phyloP scores from a whole-genome alignment of 2,113 vertebrate genomes.

The Tragelaphus scriptus region DNA sequence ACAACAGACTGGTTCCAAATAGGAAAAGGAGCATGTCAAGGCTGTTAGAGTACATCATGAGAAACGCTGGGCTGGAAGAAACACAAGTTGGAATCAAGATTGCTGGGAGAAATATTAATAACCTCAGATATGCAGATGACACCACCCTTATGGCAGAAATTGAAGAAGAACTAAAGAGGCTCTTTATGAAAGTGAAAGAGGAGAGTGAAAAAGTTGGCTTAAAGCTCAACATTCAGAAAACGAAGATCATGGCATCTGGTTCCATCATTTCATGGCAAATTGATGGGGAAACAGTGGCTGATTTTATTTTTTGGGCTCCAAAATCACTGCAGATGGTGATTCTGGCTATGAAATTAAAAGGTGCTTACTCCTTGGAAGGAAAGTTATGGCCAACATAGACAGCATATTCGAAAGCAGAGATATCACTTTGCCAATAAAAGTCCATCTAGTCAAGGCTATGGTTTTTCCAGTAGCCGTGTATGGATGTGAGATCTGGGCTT shows the following conservation, averaged over 20 bases:
- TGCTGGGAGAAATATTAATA: background rate
- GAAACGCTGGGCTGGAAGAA: background rate
- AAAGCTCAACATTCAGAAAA: background rate
- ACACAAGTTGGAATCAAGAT: background rate
- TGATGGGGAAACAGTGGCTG: background rate
- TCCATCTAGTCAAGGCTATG: background rate
- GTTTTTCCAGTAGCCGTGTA: background rate
- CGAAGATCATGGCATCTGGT: background rate
- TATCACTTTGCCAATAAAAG: background rate
- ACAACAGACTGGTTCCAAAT: background rate
- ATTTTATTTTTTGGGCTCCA: background rate
- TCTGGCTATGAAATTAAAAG: background rate
- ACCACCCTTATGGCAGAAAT: background rate
- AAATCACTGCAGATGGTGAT: background rate
- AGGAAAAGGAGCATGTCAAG: background rate
- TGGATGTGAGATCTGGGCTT: background rate
- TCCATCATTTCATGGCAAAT: background rate
- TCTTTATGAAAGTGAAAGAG: background rate
- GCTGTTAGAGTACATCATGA: background rate
- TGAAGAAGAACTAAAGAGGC: background rate
- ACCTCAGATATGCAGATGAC: background rate
- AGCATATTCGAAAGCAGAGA: background rate
- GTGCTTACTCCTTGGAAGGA: background rate
- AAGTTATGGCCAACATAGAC: background rate
- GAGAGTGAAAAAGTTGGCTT: background rate